Base-by-base conservation (phyloP, 2,113 vertebrate species). In the Puma concolor region DNA sequence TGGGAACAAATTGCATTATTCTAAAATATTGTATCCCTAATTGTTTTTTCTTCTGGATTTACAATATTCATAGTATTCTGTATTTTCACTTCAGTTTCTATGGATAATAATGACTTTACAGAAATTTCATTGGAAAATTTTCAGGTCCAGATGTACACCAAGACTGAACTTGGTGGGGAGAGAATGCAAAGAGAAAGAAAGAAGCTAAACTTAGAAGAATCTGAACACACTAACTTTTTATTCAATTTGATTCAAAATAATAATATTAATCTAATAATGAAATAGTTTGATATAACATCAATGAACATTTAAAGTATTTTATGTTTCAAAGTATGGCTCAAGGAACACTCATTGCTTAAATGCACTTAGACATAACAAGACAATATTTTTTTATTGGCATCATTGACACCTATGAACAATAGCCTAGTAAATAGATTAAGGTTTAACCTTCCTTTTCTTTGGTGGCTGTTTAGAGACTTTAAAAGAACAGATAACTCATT, bases 301-400 rank as follows among this genome's bases (percentile, higher is more conserved):
- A 64, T 98, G 89, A 98, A 98, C 97, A 98, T 97, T 98, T 97
- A 97, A 96, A 97, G 97, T 96, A 97, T 95, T 96, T 97, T 93
- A 97, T 88, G 95, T 91, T 97, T 97, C 96, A 96, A 97, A 98
- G 95, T 97, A 98, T 98, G 97, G 95, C 98, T 98, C 97, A 97
- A 97, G 97, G 83, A 98, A 98, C 95, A 98, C 95, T 72, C 97
- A 96, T 97, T 94, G 96, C 92, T 98, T 97, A 98, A 97, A 98
- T 97, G 97, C 98, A 98, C 96, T 98, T 98, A 97, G 91, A 98
- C 97, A 97, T 97, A 98, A 97, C 97, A 97, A 97, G 94, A 98
- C 97, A 97, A 36, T 95, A 97, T 98, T 97, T 98, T 98, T 98
- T 98, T 97, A 98, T 96, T 97, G 97, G 97, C 94, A 98, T 97